phyloP scores from a whole-genome alignment of 2,797 vertebrate genomes.

The Enteromius thamalakanensis region DNA sequence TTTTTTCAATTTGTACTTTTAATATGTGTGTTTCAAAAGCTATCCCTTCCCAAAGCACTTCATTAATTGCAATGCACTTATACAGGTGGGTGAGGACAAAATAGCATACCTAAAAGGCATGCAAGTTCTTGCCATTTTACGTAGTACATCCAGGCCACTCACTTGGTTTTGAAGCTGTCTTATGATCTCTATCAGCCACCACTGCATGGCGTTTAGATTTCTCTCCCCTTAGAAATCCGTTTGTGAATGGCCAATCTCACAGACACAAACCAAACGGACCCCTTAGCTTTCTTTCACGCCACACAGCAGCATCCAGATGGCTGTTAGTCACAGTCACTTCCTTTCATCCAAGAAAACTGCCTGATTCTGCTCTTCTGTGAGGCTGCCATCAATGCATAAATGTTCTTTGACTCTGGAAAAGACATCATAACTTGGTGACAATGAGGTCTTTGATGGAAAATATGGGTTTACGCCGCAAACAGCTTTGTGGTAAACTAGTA shows the following conservation, averaged over 20 bases:
- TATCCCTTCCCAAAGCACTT: background rate
- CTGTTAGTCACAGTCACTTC: slow-evolving; percentile 35
- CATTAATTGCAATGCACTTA: background rate
- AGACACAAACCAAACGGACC: slow-evolving; percentile 15
- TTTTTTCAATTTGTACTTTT: background rate
- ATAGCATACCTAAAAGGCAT: background rate
- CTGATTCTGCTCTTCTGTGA: slow-evolving; percentile 33
- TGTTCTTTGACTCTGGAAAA: slow-evolving; percentile 23
- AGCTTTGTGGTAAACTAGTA: slow-evolving; percentile 29
- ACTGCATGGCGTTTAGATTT: background rate
- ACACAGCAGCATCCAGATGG: slow-evolving; percentile 19
- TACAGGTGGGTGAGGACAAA: background rate
- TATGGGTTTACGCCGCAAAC: slow-evolving; percentile 10
- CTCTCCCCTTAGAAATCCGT: background rate
- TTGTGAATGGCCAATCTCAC: background rate
- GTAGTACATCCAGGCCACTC: background rate
- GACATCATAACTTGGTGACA: slow-evolving; percentile 30
- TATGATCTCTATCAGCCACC: background rate
- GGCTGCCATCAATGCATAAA: slow-evolving; percentile 2
- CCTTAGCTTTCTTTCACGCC: slow-evolving; percentile 10
- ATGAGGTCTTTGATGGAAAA: slow-evolving; percentile 29
- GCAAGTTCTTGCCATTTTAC: background rate
- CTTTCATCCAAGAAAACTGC: slow-evolving; percentile 30
- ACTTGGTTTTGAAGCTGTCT: background rate
- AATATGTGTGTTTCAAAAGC: background rate